phyloP scores from a whole-genome alignment of 2,797 vertebrate species.

The Odontamblyopus lacepedii region DNA sequence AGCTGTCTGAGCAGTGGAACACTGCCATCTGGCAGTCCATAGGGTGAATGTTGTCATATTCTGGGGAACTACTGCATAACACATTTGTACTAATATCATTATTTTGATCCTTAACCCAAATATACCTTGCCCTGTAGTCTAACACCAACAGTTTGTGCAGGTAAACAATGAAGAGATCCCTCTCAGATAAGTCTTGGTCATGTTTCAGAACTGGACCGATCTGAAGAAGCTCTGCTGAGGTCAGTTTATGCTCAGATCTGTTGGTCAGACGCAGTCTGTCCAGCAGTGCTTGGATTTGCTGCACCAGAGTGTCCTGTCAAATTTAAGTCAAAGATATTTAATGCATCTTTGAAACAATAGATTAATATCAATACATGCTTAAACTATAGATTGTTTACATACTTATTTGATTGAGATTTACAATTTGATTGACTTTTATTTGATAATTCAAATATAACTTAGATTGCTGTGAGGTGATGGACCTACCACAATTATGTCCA shows the following conservation, averaged over 20 bases:
- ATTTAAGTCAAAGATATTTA: neutral
- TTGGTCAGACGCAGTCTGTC: conserved; percentile 33
- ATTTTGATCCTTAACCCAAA: conserved; percentile 34
- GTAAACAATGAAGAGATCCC: conserved; percentile 34
- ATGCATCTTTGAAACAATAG: neutral
- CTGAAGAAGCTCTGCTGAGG: conserved; percentile 40
- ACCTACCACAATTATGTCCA: too few species aligned
- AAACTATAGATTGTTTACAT: neutral
- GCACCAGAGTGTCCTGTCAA: neutral
- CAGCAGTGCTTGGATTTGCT: conserved; percentile 15
- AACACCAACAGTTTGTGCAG: conserved; percentile 68
- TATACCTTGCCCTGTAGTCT: conserved; percentile 67
- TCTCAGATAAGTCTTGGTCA: conserved; percentile 11
- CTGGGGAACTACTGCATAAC: neutral
- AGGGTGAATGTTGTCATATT: conserved; percentile 56
- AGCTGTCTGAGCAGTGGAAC: conserved; percentile 74
- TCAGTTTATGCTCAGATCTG: conserved; percentile 27
- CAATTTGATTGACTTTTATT: neutral
- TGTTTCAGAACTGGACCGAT: conserved; percentile 27
- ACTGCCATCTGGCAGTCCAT: conserved; percentile 78
- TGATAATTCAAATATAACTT: too few species aligned
- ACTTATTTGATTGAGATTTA: neutral
- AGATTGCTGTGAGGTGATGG: too few species aligned
- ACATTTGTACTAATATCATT: conserved; percentile 10
- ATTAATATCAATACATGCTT: neutral